Base-by-base conservation (phyloP, 2,797 vertebrate genomes). In the Poecilia picta region DNA sequence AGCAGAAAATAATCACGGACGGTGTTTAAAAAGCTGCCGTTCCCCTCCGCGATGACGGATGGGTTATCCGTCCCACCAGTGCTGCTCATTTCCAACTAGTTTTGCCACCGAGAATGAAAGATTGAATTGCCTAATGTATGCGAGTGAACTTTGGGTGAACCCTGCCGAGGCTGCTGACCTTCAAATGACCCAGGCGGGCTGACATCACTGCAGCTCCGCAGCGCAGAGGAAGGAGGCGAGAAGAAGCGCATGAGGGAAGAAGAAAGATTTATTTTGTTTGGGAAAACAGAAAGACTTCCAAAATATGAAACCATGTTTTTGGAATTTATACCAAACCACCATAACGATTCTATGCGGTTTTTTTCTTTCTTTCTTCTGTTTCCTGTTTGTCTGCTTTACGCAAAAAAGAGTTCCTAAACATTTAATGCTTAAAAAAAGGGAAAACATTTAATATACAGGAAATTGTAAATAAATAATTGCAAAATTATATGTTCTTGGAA, bases 91-190 rank as follows among this genome's bases (percentile, higher is more conserved):
- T 98, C 97, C 97, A 97, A 97, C 90, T 97, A 96, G 96, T 97
- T 97, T 97, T 97, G 97, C 39, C 97, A 96, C 95, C 89, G 95
- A 93, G 96, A 97, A 97, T 97, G 97, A 98, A 97, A 97, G 97
- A 98, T 97, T 97, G 97, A 96, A 97, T 97, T 96, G 97, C 97
- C 96, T 99, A 98, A 99, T 99, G 96, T 98, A 99, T 99, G 98
- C 98, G 96, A 93, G 95, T 99, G 98, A 99, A 99, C 98, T 99
- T 97, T 98, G 95, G 77, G 90, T 98, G 98, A 99, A 99, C 98
- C 97, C 97, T 41, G 96, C 96, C 94, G 95, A 96, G 96, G 97
- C 98, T 97, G 97, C 97, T 99, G 97, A 98, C 98, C 98, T 99
- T 99, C 97, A 98, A 96, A 98, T 97, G 98, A 99, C 98, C 98